phyloP scores from a whole-genome alignment of 2,888 invertebrate species.

The Drosophila limbata region DNA sequence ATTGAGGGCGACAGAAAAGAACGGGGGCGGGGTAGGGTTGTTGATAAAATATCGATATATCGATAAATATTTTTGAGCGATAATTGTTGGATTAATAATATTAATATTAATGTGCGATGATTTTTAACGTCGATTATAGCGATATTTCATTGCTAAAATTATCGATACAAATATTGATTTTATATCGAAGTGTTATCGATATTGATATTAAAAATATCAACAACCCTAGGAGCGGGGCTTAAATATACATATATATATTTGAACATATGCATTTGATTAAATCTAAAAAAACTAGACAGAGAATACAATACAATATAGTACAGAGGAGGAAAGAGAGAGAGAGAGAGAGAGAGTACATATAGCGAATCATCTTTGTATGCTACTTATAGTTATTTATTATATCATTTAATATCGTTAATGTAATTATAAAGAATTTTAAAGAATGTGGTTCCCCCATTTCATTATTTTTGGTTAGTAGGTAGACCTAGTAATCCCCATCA shows the following conservation, averaged over 20 bases:
- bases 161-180: no score
- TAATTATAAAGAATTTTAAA: conserved; percentile 61
- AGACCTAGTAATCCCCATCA: conserved; percentile 53
- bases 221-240: conserved; percentile 26
- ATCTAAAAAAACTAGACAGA: conserved; percentile 33
- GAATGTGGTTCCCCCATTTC: conserved; percentile 13
- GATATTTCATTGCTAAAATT: no score
- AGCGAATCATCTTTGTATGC: conserved; percentile 60
- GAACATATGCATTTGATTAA: conserved; percentile 72
- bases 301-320: conserved; percentile 30
- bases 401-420: conserved; percentile 73
- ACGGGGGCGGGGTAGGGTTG: conserved; percentile 18
- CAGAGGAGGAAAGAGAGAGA: background rate
- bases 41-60: no score
- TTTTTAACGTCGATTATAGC: no score
- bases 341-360: conserved; percentile 38
- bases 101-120: no score
- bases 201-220: no score
- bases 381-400: conserved; percentile 79
- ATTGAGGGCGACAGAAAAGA: conserved; percentile 17
- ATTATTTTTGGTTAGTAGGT: conserved; percentile 68
- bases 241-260: conserved; percentile 34
- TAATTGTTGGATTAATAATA: no score
- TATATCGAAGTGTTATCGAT: no score
- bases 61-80: no score